Evolutionary conservation across 2,113 vertebrate species (phyloP), one percentile per base, ranked within the genome.

Genomic region (Tragulus kanchil): DNA sequence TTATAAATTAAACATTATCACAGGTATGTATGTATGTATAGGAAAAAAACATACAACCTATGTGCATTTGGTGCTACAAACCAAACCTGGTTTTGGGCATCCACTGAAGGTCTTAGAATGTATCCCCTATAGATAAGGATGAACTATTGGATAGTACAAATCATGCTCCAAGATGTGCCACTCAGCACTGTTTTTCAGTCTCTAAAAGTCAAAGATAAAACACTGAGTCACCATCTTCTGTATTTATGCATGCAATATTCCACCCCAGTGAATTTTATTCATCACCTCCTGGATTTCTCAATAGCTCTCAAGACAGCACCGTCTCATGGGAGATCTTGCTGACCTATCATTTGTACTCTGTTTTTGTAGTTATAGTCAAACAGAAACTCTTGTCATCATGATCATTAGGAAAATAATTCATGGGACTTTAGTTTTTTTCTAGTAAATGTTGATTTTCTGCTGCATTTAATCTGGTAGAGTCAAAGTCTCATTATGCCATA

Each of bases 371-470:
- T 7, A 19, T 75, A 31, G 75, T 11, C 64, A 79, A 61, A 15
- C 52, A 21, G 15, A 85, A 5, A 69, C 86, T 93, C 59, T 90
- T 50, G 8, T 85, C 36, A 17, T 61, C 69, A 8, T 62, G 84
- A 62, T 25, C 95, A 87, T 96, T 96, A 85, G 45, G 58, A 97
- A 97, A 96, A 93, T 90, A 95, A 98, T 81, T 95, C 65, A 88
- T 65, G 61, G 89, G 73, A 93, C 7, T 36, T 19, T 26, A 14
- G 42, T 95, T 50, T 36, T 96, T 98, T 96, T 97, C 96, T n/a
- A 90, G 56, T 94, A 91, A 78, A 81, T 58, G 4, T 67, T 96
- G 95, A 97, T 97, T 97, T 95, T 94, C 84, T 61, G 21, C 45
- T 31, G 2, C 54, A 25, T 97, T 97, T 97, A 97, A 86, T 90